Evolutionary conservation across 2,113 vertebrate genomes (phyloP), one percentile per base, ranked within the genome.

Genomic region (Thryonomys swinderianus): DNA sequence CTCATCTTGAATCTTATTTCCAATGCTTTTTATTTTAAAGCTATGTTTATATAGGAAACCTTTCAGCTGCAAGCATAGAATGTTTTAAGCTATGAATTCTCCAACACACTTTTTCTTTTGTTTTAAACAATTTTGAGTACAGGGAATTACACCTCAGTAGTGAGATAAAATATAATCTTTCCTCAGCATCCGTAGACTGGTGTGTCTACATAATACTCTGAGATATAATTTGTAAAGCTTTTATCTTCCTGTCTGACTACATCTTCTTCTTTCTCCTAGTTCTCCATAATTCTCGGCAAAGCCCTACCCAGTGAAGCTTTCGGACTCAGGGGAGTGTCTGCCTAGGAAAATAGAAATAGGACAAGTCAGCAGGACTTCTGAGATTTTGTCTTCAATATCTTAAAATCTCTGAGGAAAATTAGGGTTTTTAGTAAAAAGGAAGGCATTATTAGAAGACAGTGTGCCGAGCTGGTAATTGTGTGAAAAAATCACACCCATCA

Each of bases 131-230:
- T 93, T 80, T 66, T 79, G 30, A 55, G 18, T 17, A 1, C 21
- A 59, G 34, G 25, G 34, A 73, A 17, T 76, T 84, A 76, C 64
- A 53, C 10, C 84, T 93, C 51, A 88, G 62, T 53, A 82, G 85
- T 57, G 84, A 81, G 42, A 87, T 93, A 66, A 96, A 91, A 74
- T 64, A 37, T 61, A 79, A 81, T 81, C 20, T 81, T 91, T 73
- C 11, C 25, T 89, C 37, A 42, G 30, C n/a, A 89, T 78, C 34
- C 16, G 45, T 78, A 71, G 14, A 87, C 12, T 74, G 9, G 20
- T 74, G 25, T 78, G 76, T 40, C 66, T 80, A 84, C 7, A 55
- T 82, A 80, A 42, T 42, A 80, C 73, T 90, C 90, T 85, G 67
- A 86, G 51, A 76, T 93, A 57, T 64, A 69, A 69, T 80, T 90